A percentile compares a stretch with the other conserved stretches of the same genome.
These are phyloP conservation scores for Dendrocopos noguchii DNA, from an alignment of 2,113 vertebrate species.

Conservation along the genomic window DNA sequence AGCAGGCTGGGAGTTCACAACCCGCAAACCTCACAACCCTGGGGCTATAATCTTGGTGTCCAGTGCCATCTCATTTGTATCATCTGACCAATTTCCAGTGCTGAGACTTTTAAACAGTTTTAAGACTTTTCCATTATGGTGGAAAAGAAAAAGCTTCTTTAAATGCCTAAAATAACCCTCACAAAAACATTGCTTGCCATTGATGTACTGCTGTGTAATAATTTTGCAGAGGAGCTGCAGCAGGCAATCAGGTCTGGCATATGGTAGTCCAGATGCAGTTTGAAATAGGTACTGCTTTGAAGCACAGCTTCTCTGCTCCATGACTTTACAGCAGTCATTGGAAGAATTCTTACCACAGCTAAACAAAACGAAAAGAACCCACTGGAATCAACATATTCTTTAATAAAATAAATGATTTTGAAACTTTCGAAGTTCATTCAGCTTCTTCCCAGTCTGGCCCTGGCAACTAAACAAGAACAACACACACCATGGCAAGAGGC, in stretches of 20 bases:
- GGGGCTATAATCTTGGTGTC: neutral
- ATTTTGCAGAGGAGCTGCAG: slow-evolving; percentile 13
- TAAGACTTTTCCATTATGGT: neutral
- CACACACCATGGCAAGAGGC: neutral
- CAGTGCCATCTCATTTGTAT: neutral
- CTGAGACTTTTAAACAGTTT: neutral
- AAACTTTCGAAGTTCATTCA: slow-evolving; percentile 45
- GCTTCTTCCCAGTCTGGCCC: slow-evolving; percentile 29
- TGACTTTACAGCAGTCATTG: neutral
- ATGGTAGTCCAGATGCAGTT: neutral
- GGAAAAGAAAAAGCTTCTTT: neutral
- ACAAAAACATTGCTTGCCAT: neutral
- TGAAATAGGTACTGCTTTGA: neutral
- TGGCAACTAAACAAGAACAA: slow-evolving; percentile 1
- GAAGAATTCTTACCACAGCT: neutral
- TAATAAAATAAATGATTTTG: slow-evolving; percentile 4
- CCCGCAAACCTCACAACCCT: neutral
- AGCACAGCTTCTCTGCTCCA: slow-evolving; percentile 14
- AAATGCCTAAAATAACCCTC: neutral
- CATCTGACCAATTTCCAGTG: neutral
- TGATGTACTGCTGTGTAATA: neutral
- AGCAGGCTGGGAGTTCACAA: neutral
- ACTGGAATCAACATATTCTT: neutral
- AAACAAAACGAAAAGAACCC: neutral
- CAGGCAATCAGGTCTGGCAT: neutral